Base-by-base conservation (phyloP, 35 echinoderm and acorn worm genomes). In the Patiria miniata region DNA sequence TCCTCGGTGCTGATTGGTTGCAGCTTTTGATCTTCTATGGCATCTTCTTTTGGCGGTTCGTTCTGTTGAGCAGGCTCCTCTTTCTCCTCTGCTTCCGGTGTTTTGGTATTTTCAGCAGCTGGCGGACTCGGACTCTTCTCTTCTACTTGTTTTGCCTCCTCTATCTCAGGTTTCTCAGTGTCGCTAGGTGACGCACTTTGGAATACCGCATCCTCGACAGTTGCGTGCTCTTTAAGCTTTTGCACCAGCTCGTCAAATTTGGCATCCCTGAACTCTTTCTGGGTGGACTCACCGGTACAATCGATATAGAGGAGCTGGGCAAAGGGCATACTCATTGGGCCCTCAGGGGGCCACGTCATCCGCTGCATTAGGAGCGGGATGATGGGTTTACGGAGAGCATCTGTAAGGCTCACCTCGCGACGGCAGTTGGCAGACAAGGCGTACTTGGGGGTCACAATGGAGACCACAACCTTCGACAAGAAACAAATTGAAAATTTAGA, bases 281-380 rank as follows among this genome's bases (percentile, higher is more conserved):
- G 91, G 56, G 83, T 93, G 1, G 36, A 53, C 39, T 90, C 87
- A 2, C 82, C 87, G 19, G 84, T 97, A 51, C 93, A 97, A 77
- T 97, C 95, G 19, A 97, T 97, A 51, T 97, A 97, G 29, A 97
- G 81, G 16, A 97, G 89, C 88, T 97, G 95, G 18, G 91, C 93
- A 78, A 97, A 94, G 32, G 95, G 90, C 91, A 97, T 93, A 76
- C 85, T 91, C 95, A 97, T 97, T 83, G 95, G 95, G 36, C 95
- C 95, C 69, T 93, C 87, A 16, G 91, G 95, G 36, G 95, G 95
- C 95, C 95, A 97, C 32, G 91, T 86, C 88, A 93, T 91, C 8
- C 88, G 44, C 77, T 94, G 79, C 77, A 93, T 60, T 7, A 97
- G 68, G 6, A 97, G 37, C 22, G 95, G 95, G 39, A 97, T 94